Conservation (phyloP, 2,797 vertebrate genomes). For the Micropoecilia bifurca region DNA sequence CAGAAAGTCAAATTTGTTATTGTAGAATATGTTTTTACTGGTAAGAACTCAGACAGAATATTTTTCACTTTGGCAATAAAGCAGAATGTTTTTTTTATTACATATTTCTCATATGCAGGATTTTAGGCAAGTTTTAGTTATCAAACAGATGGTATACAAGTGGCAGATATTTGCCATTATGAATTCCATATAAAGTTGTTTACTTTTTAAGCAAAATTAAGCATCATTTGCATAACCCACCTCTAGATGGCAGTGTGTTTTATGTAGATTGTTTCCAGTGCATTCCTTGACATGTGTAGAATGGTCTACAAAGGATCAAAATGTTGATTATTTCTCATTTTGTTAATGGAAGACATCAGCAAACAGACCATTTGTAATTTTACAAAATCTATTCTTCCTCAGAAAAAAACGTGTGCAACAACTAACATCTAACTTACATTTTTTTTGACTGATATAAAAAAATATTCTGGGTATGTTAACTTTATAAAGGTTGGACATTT, state of each 20-base stretch:
- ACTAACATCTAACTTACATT: background rate
- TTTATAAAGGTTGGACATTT: background rate
- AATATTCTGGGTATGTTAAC: background rate
- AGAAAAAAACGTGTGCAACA: background rate
- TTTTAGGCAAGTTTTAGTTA: background rate
- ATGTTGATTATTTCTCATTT: background rate
- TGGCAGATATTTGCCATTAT: background rate
- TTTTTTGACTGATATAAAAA: background rate
- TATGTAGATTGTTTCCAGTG: background rate
- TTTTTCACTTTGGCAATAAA: background rate
- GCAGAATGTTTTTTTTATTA: background rate
- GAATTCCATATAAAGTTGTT: background rate
- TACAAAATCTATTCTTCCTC: background rate
- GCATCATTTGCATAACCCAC: background rate
- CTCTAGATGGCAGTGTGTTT: background rate
- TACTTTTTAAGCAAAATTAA: background rate
- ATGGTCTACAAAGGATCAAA: background rate
- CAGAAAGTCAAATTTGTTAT: background rate
- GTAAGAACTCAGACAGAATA: background rate
- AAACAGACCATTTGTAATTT: background rate
- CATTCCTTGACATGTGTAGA: background rate
- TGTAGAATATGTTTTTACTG: background rate
- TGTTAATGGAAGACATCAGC: background rate
- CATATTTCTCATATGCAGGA: background rate
- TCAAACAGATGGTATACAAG: background rate